Percentiles rank a stretch among this genome's conserved stretches.
phyloP scores from a whole-genome alignment of 2,888 invertebrate genomes.

The Apoda limacodes region DNA sequence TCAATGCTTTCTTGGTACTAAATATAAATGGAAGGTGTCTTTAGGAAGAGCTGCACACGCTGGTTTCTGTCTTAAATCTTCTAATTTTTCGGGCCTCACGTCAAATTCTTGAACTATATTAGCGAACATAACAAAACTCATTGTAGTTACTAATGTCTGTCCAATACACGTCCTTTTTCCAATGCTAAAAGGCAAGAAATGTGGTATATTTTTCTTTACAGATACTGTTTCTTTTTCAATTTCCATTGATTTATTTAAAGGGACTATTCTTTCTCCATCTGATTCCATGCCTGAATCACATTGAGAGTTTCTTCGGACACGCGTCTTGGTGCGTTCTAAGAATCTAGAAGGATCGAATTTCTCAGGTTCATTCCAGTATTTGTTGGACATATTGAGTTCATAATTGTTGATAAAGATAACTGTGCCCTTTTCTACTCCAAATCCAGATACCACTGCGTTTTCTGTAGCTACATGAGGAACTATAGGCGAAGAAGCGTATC shows the following conservation, averaged over 20 bases:
- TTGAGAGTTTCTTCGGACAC: constrained; percentile 48
- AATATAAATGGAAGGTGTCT: constrained; percentile 74
- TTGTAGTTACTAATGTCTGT: constrained; percentile 81
- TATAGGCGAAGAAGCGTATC: constrained; percentile 87
- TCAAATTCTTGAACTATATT: constrained; percentile 79
- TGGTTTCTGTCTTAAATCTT: constrained; percentile 68
- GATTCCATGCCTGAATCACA: constrained; percentile 71
- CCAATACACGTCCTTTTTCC: constrained; percentile 90
- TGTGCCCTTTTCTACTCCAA: constrained; percentile 79
- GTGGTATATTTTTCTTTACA: constrained; percentile 70
- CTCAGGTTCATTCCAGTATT: constrained; percentile 79
- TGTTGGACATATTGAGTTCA: constrained; percentile 78
- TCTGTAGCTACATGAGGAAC: constrained; percentile 90
- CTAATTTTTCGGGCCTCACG: constrained; percentile 64
- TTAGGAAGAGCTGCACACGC: constrained; percentile 82
- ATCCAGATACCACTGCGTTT: constrained; percentile 79
- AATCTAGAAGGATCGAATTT: constrained; percentile 83
- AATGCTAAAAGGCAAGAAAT: constrained; percentile 88
- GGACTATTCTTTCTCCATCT: constrained; percentile 42
- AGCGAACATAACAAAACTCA: constrained; percentile 79
- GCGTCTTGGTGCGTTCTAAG: constrained; percentile 56
- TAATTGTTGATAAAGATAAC: constrained; percentile 88
- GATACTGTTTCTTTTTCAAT: constrained; percentile 44
- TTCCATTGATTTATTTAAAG: constrained; percentile 30
- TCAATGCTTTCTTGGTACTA: constrained; percentile 64